phyloP scores from a whole-genome alignment of 2,888 invertebrate genomes.

The Temnothorax ravouxi region DNA sequence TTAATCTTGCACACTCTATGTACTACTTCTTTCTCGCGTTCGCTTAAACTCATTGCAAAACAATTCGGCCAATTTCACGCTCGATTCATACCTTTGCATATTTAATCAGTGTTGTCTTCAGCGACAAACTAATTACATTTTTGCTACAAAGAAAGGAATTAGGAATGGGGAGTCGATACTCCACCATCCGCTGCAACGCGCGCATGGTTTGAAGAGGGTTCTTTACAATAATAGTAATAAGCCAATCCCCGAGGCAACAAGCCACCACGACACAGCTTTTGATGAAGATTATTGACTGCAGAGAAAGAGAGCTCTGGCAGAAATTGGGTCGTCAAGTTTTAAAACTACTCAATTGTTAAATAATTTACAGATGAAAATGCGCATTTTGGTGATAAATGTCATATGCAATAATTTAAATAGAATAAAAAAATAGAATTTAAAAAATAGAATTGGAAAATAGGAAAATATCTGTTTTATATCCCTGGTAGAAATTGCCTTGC shows the following conservation, averaged over 20 bases:
- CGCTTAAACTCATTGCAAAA: slow-evolving; percentile 54
- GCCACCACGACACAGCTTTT: slow-evolving; percentile 69
- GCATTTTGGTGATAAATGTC: neutral
- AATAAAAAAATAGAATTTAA: too few relatives aligned
- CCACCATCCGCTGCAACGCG: slow-evolving; percentile 53
- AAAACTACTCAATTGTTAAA: slow-evolving; percentile 45
- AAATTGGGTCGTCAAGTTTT: slow-evolving; percentile 65
- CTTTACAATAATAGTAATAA: slow-evolving; percentile 82
- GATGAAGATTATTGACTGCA: slow-evolving; percentile 77
- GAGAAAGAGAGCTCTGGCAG: slow-evolving; percentile 57
- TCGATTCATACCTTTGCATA: slow-evolving; percentile 77
- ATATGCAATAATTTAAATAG: neutral
- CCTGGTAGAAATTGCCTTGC: too few relatives aligned
- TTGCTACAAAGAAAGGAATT: slow-evolving; percentile 73
- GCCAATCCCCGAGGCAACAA: slow-evolving; percentile 71
- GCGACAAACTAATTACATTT: slow-evolving; percentile 80
- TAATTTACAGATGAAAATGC: neutral
- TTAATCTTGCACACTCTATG: neutral
- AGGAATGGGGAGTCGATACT: slow-evolving; percentile 57
- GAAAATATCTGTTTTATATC: slow-evolving; percentile 7
- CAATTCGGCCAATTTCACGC: slow-evolving; percentile 79
- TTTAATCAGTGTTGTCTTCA: slow-evolving; percentile 73
- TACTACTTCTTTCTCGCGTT: neutral
- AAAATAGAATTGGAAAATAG: neutral
- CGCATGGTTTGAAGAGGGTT: slow-evolving; percentile 69